These are phyloP conservation scores for Hirtodrosophila histrioides DNA, from an alignment of 2,888 invertebrate species.

Conservation along the genomic window DNA sequence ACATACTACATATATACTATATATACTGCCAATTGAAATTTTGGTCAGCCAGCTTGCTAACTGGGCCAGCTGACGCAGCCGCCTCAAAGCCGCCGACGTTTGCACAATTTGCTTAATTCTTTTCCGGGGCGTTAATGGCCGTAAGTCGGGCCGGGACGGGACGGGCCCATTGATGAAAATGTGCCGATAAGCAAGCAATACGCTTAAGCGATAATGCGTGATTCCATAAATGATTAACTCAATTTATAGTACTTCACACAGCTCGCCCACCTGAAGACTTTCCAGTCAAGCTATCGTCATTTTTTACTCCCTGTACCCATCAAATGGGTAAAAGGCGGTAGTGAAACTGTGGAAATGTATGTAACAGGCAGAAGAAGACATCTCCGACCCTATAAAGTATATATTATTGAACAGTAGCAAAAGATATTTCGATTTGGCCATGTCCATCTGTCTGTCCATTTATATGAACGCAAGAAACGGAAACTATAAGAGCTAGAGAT, in stretches of 20 bases:
- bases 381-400: no score
- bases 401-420: no score
- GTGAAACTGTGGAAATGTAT: no score
- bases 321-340: no score
- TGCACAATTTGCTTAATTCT: slow-evolving; percentile 47
- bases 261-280: no score
- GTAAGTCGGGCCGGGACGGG: background rate
- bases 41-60: slow-evolving; percentile 10
- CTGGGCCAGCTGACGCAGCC: slow-evolving; percentile 20
- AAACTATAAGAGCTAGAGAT: no score
- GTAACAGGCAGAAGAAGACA: no score
- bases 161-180: slow-evolving; percentile 36
- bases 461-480: no score
- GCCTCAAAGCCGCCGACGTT: slow-evolving; percentile 24
- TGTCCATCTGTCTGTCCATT: no score
- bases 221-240: slow-evolving; percentile 18
- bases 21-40: slow-evolving; percentile 20
- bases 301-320: no score
- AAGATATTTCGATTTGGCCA: no score
- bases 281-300: no score
- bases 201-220: slow-evolving; percentile 30
- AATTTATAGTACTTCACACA: background rate
- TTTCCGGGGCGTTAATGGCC: slow-evolving; percentile 37
- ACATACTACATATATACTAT: slow-evolving; percentile 40
- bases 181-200: slow-evolving; percentile 31